Evolutionary conservation across 1,140 invertebrate species (phyloP).

Genomic region (Ridgeia piscesae): DNA sequence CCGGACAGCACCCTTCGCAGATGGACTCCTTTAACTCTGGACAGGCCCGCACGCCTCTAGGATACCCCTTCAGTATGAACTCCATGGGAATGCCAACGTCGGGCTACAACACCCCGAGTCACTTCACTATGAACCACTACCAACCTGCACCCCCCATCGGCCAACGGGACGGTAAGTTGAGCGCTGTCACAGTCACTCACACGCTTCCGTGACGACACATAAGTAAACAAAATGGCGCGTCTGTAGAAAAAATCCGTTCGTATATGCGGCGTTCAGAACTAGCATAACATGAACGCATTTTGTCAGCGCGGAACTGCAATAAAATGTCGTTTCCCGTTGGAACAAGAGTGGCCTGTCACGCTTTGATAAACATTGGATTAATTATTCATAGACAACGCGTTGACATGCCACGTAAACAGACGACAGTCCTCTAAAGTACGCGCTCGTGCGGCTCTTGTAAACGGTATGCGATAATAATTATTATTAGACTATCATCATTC

Average conservation of each 20-base stretch:
- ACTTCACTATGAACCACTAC: slow-evolving; percentile 16
- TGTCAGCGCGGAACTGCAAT: not conserved
- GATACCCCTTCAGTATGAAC: slow-evolving; percentile 20
- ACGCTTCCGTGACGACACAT: not conserved
- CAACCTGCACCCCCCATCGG: slow-evolving; percentile 8
- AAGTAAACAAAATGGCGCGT: not conserved
- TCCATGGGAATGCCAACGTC: not conserved
- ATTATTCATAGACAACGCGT: not conserved
- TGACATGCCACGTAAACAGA: not conserved
- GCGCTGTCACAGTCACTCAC: not conserved
- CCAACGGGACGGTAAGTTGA: slow-evolving; percentile 11
- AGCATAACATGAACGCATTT: not conserved
- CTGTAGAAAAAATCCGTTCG: not conserved
- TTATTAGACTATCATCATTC: not conserved
- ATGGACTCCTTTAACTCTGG: not conserved
- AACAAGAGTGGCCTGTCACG: not conserved
- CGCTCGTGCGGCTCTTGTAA: not conserved
- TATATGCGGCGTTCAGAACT: not conserved
- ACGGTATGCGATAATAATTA: not conserved
- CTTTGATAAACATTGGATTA: not conserved
- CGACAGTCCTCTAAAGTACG: not conserved
- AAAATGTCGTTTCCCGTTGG: not conserved
- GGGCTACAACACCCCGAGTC: slow-evolving; percentile 9
- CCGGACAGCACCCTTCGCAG: not conserved
- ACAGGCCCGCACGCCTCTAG: not conserved